Base-by-base conservation (phyloP, 2,113 vertebrate genomes). In the Arenaria interpres region DNA sequence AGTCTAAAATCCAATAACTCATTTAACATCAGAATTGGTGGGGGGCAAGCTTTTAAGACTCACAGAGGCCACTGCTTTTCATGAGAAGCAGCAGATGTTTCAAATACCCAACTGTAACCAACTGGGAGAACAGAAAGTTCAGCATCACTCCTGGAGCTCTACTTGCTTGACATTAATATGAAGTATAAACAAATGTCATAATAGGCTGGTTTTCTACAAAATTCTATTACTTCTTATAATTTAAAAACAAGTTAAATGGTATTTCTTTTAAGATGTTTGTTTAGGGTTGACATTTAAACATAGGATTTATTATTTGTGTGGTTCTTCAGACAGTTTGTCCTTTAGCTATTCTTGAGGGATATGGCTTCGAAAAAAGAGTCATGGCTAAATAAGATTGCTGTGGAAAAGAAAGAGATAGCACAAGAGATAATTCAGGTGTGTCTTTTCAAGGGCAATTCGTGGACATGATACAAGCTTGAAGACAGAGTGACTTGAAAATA, bases 231-330 rank as follows among this genome's bases (percentile, higher is more conserved):
- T 81, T 13, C 21, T 85, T 88, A 28, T 54, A 89, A 71, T 74
- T 67, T 90, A 68, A 93, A 90, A 95, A 54, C 60, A 66, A 83
- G 41, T 69, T 32, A 77, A 82, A 54, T 79, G 7, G 35, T 79
- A 60, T 77, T 92, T 51, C 51, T 92, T 89, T 90, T 54, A 74
- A 91, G 35, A 62, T 10, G 3, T 92, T 83, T 94, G 35, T 91
- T 96, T 92, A 67, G 56, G 41, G 9, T 67, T 97, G 83, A 81
- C 62, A 96, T 96, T 97, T 97, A 82, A 92, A 95, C 35, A 17
- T 78, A 89, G 64, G 71, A 43, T 96, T 89, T 94, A 81, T 95
- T 93, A 84, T 95, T 94, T 93, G 82, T 79, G 53, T 48, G 57
- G 13, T 25, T 93, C 56, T 81, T 89, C 60, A 93, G 72, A 80